phyloP scores from a whole-genome alignment of 2,888 invertebrate species.

The Sisyra nigra region DNA sequence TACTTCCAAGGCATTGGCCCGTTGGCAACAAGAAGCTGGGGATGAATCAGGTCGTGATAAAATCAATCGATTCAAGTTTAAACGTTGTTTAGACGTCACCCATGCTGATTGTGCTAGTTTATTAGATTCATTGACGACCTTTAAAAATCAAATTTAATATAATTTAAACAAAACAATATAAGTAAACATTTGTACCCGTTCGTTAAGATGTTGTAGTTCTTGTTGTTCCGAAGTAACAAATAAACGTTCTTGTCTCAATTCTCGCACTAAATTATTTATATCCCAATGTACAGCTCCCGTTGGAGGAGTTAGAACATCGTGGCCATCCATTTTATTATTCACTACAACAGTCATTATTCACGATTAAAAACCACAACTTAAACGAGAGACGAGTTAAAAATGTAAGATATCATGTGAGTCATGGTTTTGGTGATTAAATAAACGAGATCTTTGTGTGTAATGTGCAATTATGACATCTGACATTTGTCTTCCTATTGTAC shows the following conservation, averaged over 20 bases:
- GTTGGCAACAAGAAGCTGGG: conserved; percentile 59
- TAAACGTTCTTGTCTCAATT: conserved; percentile 69
- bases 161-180: background rate
- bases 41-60: conserved; percentile 59
- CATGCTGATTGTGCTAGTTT: conserved; percentile 60
- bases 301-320: conserved; percentile 11
- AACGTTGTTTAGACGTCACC: conserved; percentile 74
- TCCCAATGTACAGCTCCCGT: conserved; percentile 28
- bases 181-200: conserved; percentile 38
- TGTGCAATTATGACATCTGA: conserved; percentile 1
- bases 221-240: conserved; percentile 76
- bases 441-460: background rate
- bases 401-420: too few species aligned
- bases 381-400: too few species aligned
- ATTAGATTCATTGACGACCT: conserved; percentile 37
- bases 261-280: conserved; percentile 44
- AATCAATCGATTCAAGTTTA: conserved; percentile 61
- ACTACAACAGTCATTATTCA: background rate
- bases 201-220: conserved; percentile 60
- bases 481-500: background rate
- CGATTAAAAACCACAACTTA: too few species aligned
- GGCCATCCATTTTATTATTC: conserved; percentile 6
- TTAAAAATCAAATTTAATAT: conserved; percentile 17
- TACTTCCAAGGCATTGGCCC: conserved; percentile 44
- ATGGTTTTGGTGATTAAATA: too few species aligned